Evolutionary conservation across 2,888 invertebrate species (phyloP), one percentile per base, ranked within the genome.

Genomic region (Drosophila aldrichi): DNA sequence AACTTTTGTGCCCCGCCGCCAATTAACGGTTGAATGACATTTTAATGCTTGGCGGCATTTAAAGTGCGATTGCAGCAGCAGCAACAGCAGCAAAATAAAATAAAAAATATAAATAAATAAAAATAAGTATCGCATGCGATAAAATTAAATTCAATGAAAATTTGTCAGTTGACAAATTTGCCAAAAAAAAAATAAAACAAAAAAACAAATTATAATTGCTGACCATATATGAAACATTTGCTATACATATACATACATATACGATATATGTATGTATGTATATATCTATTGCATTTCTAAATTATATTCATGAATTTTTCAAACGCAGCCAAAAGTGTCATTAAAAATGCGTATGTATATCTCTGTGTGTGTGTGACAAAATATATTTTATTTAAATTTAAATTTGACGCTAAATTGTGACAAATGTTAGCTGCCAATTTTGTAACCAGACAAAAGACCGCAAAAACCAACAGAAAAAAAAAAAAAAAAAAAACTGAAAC

Each of bases 1-100:
- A 66, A 80, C 72, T 86, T 75, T 59, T 61, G 44, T 57, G 66
- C 59, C 63, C 66, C 61, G 54, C 52, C 34, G 57, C 66, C 68
- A 82, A 85, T 86, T 86, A 85, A 79, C 63, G 69, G 87, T 88
- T 89, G 88, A 88, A 85, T 82, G 90, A 89, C 90, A 86, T 82
- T 89, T 89, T 75, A 88, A 89, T 82, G 77, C 38, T 48, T 55
- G 32, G n/a, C 36, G 20, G 73, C 74, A 85, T 82, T 86, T 88
- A 82, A 84, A 77, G 72, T 70, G 40, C 63, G 61, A 69, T 71
- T 68, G 62, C 64, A 67, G 57, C 61, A 62, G 44, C 29, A 14
- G 22, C 12, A 43, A 20, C 20, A 70, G 40, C 40, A 41, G 3
- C 18, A 43, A 20, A 43, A 12, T 8, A 29, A 29, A 29, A 29